phyloP scores from a whole-genome alignment of 2,888 invertebrate species.

The Pseudococcus jackbeardsleyi region DNA sequence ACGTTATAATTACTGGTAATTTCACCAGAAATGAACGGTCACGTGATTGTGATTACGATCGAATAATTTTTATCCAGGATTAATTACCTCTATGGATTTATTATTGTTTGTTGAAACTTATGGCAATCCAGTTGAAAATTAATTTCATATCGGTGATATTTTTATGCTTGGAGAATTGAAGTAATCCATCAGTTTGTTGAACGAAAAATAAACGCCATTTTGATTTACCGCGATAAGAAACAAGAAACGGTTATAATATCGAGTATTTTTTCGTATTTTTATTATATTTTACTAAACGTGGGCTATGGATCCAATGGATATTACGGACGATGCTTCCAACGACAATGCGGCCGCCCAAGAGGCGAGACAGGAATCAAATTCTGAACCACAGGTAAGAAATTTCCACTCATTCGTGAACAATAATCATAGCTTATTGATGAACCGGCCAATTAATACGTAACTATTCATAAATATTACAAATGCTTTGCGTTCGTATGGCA shows the following conservation, averaged over 20 bases:
- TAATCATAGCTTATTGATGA: neutral
- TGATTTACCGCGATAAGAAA: slow-evolving; percentile 48
- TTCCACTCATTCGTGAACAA: neutral
- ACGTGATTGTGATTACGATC: neutral
- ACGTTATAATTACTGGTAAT: neutral
- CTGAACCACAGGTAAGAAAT: slow-evolving; percentile 33
- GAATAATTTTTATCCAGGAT: neutral
- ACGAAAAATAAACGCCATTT: slow-evolving; percentile 48
- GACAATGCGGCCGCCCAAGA: slow-evolving; percentile 39
- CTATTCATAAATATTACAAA: neutral
- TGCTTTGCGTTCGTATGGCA: too few species aligned
- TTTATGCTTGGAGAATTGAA: slow-evolving; percentile 22
- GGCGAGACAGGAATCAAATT: slow-evolving; percentile 9
- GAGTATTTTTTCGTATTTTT: neutral
- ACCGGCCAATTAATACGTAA: neutral
- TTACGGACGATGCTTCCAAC: slow-evolving; percentile 54
- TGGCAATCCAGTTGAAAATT: neutral
- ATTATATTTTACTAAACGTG: neutral
- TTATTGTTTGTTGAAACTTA: slow-evolving; percentile 14
- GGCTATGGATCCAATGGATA: slow-evolving; percentile 51
- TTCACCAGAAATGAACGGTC: neutral
- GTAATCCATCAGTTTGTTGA: slow-evolving; percentile 33
- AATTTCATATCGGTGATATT: neutral
- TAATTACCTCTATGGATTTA: neutral
- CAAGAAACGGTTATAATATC: neutral